These are phyloP conservation scores for Steinernema carpocapsae DNA, from an alignment of 2,888 invertebrate species.

Conservation along the genomic window DNA sequence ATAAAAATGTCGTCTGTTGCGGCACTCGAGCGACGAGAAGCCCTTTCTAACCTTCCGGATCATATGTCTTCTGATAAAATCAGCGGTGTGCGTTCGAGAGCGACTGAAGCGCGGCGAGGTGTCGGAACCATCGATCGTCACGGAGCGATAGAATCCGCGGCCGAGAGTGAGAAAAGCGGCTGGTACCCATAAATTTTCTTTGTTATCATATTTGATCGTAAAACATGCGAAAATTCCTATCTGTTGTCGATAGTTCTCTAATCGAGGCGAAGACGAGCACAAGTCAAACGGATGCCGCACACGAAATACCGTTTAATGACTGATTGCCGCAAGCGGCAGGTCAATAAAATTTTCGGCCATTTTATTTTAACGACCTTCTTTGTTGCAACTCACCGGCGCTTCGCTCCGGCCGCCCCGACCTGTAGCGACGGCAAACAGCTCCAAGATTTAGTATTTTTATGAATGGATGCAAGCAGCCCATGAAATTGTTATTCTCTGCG, in stretches of 20 bases:
- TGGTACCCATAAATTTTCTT: constrained; percentile 32
- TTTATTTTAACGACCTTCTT: constrained; percentile 34
- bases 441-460: constrained; percentile 6
- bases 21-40: constrained; percentile 25
- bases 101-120: constrained; percentile 9
- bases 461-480: background rate
- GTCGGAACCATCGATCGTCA: constrained; percentile 1
- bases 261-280: background rate
- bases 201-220: constrained; percentile 32
- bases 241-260: constrained; percentile 1
- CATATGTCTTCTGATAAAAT: constrained; percentile 32
- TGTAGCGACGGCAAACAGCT: constrained; percentile 12
- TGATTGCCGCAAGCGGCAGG: constrained; percentile 31
- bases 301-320: constrained; percentile 29
- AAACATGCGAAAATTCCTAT: constrained; percentile 33
- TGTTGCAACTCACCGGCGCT: constrained; percentile 29
- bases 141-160: constrained; percentile 3
- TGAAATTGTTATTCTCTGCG: background rate
- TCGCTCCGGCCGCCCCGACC: background rate
- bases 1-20: constrained; percentile 19
- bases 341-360: constrained; percentile 35
- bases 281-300: constrained; percentile 30
- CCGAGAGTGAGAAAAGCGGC: constrained; percentile 26
- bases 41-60: constrained; percentile 4
- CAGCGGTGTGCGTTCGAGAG: constrained; percentile 21